phyloP scores from a whole-genome alignment of 1,140 invertebrate genomes.

The Drosophila baimaii region DNA sequence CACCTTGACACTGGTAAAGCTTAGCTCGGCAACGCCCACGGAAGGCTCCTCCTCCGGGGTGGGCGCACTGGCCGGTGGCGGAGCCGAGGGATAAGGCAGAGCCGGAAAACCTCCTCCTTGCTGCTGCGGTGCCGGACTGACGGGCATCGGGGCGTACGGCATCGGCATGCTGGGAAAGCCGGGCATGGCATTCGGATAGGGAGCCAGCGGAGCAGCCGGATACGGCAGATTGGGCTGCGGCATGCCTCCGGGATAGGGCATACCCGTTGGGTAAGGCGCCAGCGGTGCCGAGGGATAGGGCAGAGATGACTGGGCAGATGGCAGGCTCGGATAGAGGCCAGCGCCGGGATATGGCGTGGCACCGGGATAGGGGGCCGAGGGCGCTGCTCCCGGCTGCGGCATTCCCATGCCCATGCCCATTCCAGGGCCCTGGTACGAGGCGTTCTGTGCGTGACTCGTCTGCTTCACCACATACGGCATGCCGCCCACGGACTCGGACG shows the following conservation, averaged over 20 bases:
- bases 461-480: constrained; percentile 74
- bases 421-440: constrained; percentile 35
- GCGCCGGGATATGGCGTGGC: constrained; percentile 56
- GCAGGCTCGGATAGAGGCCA: constrained; percentile 56
- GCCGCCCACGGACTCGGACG: constrained; percentile 60
- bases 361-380: constrained; percentile 44
- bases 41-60: constrained; percentile 70
- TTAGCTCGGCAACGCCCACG: constrained; percentile 69
- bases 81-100: constrained; percentile 56
- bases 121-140: constrained; percentile 57
- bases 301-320: constrained; percentile 30
- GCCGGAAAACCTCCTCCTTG: constrained; percentile 53
- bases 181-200: constrained; percentile 50
- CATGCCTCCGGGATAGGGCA: constrained; percentile 35
- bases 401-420: constrained; percentile 42
- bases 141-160: constrained; percentile 67
- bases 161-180: constrained; percentile 72
- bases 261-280: constrained; percentile 35
- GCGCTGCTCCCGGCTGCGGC: constrained; percentile 49
- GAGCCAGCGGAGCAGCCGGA: constrained; percentile 51
- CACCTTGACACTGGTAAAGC: constrained; percentile 79
- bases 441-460: constrained; percentile 56
- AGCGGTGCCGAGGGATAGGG: constrained; percentile 57
- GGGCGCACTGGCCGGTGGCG: constrained; percentile 59
- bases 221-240: constrained; percentile 62